Evolutionary conservation across 2,113 vertebrate species (phyloP).

Genomic region (Poeciliopsis turrubarensis): DNA sequence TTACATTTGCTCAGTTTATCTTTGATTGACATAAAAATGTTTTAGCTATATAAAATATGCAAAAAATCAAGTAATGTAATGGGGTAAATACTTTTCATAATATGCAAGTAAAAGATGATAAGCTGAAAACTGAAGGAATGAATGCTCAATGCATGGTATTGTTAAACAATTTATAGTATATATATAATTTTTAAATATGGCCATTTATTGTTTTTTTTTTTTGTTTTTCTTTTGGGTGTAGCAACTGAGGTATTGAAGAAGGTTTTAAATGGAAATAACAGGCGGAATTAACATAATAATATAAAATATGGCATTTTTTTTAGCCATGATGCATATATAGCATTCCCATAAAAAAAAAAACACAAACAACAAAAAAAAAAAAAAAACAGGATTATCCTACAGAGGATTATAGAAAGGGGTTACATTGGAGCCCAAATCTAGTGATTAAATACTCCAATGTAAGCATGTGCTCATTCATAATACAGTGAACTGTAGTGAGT

Average conservation of each 20-base stretch:
- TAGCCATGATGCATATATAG: constrained; percentile 40
- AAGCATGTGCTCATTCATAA: constrained; percentile 11
- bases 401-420: constrained; percentile 72
- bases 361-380: too few relatives aligned
- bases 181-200: background rate
- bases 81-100: background rate
- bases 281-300: background rate
- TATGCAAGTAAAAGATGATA: constrained; percentile 31
- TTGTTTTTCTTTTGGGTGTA: background rate
- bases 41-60: background rate
- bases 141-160: background rate
- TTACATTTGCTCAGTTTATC: background rate
- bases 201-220: background rate
- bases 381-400: constrained; percentile 75
- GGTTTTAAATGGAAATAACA: background rate
- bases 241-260: too few relatives aligned
- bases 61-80: background rate
- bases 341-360: constrained; percentile 67
- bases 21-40: background rate
- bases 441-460: constrained; percentile 38
- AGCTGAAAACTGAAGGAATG: constrained; percentile 59
- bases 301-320: constrained; percentile 36
- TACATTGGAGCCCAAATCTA: constrained; percentile 51
- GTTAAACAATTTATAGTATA: too few relatives aligned
- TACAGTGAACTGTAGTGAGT: background rate